Percentiles rank a stretch among this genome's conserved stretches.
These are phyloP conservation scores for Psophia crepitans DNA, from an alignment of 2,113 vertebrate genomes.

Conservation along the genomic window DNA sequence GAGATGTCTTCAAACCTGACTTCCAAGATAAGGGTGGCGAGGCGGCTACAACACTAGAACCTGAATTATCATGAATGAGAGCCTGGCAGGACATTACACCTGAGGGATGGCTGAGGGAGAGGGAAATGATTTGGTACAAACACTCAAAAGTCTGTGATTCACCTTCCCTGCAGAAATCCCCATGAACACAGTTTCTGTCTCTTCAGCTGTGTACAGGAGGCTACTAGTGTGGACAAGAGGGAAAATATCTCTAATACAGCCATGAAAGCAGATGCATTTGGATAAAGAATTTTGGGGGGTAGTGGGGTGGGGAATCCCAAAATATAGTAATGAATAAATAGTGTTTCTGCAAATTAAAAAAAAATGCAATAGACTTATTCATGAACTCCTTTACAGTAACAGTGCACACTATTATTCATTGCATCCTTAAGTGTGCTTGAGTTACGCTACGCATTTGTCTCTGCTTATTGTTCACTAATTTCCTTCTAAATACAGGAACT, in stretches of 20 bases:
- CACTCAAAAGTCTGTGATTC: background rate
- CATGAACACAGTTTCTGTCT: background rate
- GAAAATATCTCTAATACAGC: background rate
- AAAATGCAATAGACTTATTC: background rate
- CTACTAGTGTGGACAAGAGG: background rate
- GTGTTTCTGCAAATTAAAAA: background rate
- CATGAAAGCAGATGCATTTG: rapidly evolving
- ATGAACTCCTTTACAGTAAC: background rate
- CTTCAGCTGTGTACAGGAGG: background rate
- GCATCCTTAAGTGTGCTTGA: background rate
- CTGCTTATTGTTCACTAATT: background rate
- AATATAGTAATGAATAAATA: background rate
- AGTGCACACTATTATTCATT: background rate
- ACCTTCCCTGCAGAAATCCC: background rate
- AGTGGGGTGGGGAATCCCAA: background rate
- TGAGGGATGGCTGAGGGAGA: background rate
- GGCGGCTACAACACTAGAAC: background rate
- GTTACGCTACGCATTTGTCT: background rate
- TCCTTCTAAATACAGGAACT: background rate
- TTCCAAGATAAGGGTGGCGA: background rate
- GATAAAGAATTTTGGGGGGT: background rate
- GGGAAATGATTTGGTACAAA: background rate
- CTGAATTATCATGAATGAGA: background rate
- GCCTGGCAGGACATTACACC: rapidly evolving
- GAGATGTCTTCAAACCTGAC: background rate